Percentiles rank a stretch among this genome's conserved stretches.
Evolutionary conservation across 2,113 vertebrate species (phyloP).

Genomic region (Monarcha castaneiventris): DNA sequence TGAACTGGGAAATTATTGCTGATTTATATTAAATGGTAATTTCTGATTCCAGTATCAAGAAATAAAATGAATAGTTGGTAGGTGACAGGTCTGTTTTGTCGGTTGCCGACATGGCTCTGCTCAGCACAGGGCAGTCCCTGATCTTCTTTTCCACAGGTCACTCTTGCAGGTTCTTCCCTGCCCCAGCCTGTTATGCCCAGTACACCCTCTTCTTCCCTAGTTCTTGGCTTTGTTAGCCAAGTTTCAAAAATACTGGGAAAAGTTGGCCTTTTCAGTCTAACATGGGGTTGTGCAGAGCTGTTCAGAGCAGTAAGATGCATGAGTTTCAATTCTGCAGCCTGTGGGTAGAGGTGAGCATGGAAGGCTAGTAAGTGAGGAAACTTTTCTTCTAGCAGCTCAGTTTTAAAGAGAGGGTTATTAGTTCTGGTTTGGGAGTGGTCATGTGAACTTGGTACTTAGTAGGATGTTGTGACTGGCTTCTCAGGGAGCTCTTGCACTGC

Average conservation of each 20-base stretch:
- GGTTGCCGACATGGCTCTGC: not conserved
- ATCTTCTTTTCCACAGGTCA: not conserved
- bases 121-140: not conserved
- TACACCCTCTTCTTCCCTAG: not conserved
- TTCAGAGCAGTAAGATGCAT: not conserved
- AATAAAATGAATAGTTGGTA: not conserved
- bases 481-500: not conserved
- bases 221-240: not conserved
- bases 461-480: not conserved
- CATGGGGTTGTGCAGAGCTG: not conserved
- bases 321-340: not conserved
- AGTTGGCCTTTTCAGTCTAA: not conserved
- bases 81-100: rapidly evolving
- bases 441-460: not conserved
- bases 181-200: not conserved
- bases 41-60: not conserved
- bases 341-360: not conserved
- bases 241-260: not conserved
- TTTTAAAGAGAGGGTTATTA: not conserved
- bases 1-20: not conserved
- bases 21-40: not conserved
- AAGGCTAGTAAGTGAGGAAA: not conserved
- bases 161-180: not conserved
- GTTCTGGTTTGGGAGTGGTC: not conserved
- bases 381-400: not conserved